These are phyloP conservation scores for Noturus placidus DNA, from an alignment of 2,113 vertebrate genomes.

Conservation along the genomic window DNA sequence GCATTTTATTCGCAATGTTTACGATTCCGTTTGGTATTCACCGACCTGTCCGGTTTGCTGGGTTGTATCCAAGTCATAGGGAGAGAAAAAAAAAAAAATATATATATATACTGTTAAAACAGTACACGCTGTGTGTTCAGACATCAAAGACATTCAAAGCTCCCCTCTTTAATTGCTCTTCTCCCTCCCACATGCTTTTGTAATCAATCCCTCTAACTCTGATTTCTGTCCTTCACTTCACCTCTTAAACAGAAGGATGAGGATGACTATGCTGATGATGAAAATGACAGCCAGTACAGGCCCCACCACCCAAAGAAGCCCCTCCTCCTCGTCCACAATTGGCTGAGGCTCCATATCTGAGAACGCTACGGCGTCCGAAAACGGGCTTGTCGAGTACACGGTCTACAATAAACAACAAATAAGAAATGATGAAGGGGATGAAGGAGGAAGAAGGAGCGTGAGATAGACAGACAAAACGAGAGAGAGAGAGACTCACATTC, in stretches of 20 bases:
- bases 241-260: constrained; percentile 99
- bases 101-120: neutral
- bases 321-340: constrained; percentile 96
- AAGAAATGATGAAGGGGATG: neutral
- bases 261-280: constrained; percentile 99
- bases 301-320: constrained; percentile 96
- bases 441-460: neutral
- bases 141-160: neutral
- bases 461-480: neutral
- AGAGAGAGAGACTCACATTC: constrained; percentile 79
- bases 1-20: neutral
- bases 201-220: neutral
- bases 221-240: constrained; percentile 60
- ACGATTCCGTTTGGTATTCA: neutral
- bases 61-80: constrained; percentile 7
- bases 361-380: constrained; percentile 92
- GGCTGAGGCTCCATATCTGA: constrained; percentile 94
- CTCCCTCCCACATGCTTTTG: neutral
- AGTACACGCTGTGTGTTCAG: neutral
- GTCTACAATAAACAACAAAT: constrained; percentile 73
- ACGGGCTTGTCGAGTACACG: constrained; percentile 94
- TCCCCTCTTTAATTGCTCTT: neutral
- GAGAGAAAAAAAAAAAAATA: neutral
- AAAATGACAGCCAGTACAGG: constrained; percentile 97
- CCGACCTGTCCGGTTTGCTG: constrained; percentile 55